Conservation (phyloP, 2,113 vertebrate genomes). For the Cathartes aura region DNA sequence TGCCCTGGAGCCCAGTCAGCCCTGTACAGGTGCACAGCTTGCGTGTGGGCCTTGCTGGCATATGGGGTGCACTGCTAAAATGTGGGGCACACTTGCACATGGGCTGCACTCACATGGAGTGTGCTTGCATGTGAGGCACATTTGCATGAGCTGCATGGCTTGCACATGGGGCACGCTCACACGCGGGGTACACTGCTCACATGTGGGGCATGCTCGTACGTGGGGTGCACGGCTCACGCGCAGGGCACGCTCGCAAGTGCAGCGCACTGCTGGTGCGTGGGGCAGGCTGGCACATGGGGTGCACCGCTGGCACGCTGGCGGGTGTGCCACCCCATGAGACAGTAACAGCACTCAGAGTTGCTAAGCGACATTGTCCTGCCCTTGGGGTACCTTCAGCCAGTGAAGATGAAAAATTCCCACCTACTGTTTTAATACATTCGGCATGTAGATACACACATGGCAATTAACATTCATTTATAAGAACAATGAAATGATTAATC, state of each 20-base stretch:
- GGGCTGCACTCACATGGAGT: rapidly evolving
- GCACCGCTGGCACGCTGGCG: not conserved
- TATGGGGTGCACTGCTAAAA: rapidly evolving
- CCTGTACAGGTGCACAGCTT: no score
- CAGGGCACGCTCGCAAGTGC: rapidly evolving
- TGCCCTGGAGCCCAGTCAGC: not conserved
- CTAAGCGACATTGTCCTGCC: not conserved
- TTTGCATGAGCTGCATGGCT: not conserved
- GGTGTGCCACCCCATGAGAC: not conserved
- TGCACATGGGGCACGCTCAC: rapidly evolving
- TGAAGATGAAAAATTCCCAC: not conserved
- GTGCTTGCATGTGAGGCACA: rapidly evolving
- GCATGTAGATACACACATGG: not conserved
- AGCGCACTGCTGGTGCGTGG: rapidly evolving
- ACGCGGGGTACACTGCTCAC: rapidly evolving
- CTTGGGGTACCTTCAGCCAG: not conserved
- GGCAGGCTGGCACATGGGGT: not conserved
- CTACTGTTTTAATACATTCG: not conserved
- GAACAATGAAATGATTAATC: constrained; percentile 30
- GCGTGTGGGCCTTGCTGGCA: rapidly evolving
- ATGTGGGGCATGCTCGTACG: rapidly evolving
- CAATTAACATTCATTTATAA: constrained; percentile 17
- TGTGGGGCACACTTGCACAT: rapidly evolving
- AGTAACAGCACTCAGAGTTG: not conserved
- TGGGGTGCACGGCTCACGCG: not conserved